Conservation (phyloP, 2,888 invertebrate genomes). For the Malthinus seriepunctatus region DNA sequence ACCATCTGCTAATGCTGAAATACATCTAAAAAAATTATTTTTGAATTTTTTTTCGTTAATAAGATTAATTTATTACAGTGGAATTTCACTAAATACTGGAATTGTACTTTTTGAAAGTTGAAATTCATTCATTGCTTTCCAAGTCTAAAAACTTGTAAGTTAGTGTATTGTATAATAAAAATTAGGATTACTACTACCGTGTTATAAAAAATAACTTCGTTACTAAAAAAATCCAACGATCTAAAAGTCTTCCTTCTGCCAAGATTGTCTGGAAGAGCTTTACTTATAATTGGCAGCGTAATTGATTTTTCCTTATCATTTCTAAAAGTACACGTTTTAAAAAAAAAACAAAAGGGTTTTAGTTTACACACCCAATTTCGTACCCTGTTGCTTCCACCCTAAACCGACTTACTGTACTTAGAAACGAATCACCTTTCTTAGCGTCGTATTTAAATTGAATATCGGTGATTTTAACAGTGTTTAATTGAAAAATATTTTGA, state of each 20-base stretch:
- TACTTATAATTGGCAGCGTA: slow-evolving; percentile 57
- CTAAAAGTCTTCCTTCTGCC: slow-evolving; percentile 67
- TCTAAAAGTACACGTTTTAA: slow-evolving; percentile 8
- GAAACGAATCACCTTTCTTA: slow-evolving; percentile 71
- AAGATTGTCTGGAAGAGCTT: slow-evolving; percentile 67
- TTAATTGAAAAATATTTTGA: slow-evolving; percentile 32
- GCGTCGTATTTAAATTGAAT: slow-evolving; percentile 55
- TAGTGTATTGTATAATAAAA: neutral
- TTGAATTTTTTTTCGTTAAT: no score
- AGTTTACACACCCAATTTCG: slow-evolving; percentile 35
- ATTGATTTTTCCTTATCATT: slow-evolving; percentile 5
- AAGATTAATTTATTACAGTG: slow-evolving; percentile 36
- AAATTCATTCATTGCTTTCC: slow-evolving; percentile 56
- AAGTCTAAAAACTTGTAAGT: slow-evolving; percentile 41
- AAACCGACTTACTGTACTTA: slow-evolving; percentile 67
- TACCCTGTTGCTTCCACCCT: slow-evolving; percentile 57
- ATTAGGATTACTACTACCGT: slow-evolving; percentile 39
- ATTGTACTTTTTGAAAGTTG: slow-evolving; percentile 40
- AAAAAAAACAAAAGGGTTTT: neutral
- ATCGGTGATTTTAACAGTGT: slow-evolving; percentile 47
- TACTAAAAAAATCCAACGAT: slow-evolving; percentile 69
- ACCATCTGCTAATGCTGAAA: slow-evolving; percentile 51
- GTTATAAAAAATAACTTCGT: slow-evolving; percentile 70
- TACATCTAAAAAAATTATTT: slow-evolving; percentile 39
- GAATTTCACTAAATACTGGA: slow-evolving; percentile 39